Conservation (phyloP, 64 coral and sea anemone genomes). For the Montipora foliosa region DNA sequence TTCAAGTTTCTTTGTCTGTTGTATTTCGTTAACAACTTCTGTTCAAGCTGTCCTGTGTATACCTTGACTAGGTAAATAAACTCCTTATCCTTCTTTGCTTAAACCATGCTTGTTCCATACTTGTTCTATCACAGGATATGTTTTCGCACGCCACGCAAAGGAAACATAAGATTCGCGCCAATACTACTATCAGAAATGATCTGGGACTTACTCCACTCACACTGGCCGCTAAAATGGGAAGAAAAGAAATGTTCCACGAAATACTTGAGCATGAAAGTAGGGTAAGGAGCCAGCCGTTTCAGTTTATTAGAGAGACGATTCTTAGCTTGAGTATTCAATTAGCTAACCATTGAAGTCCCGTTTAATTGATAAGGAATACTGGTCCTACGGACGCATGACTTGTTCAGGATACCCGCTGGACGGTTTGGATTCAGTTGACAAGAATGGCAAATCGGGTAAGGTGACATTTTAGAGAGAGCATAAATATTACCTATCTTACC, state of each 20-base stretch:
- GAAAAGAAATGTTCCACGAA: slow-evolving; percentile 82
- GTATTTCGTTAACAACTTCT: too few species aligned
- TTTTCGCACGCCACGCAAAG: slow-evolving; percentile 65
- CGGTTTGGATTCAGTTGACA: slow-evolving; percentile 81
- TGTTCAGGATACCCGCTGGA: slow-evolving; percentile 88
- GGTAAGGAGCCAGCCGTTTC: slow-evolving; percentile 22
- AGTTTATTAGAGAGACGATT: background rate
- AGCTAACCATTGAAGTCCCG: too few species aligned
- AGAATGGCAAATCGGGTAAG: slow-evolving; percentile 77
- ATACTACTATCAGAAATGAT: slow-evolving; percentile 44
- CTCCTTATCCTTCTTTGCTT: background rate
- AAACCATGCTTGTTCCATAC: background rate
- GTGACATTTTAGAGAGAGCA: background rate
- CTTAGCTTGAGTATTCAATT: too few species aligned
- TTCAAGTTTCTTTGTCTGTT: too few species aligned
- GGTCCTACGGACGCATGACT: slow-evolving; percentile 82
- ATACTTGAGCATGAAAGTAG: slow-evolving; percentile 72
- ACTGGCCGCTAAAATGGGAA: slow-evolving; percentile 78
- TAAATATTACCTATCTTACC: background rate
- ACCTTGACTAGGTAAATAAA: too few species aligned
- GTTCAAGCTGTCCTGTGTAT: too few species aligned
- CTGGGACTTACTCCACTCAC: slow-evolving; percentile 78
- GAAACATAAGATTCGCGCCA: slow-evolving; percentile 71
- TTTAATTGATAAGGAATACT: slow-evolving; percentile 65
- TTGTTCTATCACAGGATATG: slow-evolving; percentile 74